phyloP scores from a whole-genome alignment of 2,113 vertebrate genomes.

The Tachysurus vachellii region DNA sequence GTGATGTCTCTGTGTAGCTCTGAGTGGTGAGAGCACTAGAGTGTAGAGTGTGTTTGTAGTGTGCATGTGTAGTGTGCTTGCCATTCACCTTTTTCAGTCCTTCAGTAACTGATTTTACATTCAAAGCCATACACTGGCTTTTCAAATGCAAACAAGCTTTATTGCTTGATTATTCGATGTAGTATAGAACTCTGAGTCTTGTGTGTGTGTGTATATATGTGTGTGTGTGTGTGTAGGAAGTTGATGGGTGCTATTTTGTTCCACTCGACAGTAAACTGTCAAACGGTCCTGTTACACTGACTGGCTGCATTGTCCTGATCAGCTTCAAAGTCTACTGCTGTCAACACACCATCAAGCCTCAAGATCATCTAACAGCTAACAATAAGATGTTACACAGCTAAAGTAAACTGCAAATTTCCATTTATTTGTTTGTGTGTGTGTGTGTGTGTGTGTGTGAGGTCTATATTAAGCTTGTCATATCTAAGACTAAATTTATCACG shows the following conservation, averaged over 20 bases:
- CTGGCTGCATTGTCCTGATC: slow-evolving; percentile 20
- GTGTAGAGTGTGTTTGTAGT: neutral
- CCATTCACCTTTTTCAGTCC: slow-evolving; percentile 1
- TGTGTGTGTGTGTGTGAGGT: neutral
- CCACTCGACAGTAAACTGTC: slow-evolving; percentile 35
- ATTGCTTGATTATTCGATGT: neutral
- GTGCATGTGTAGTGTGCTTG: neutral
- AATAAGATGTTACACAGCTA: neutral
- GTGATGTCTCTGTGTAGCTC: slow-evolving; percentile 26
- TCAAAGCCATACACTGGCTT: neutral
- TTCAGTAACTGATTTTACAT: neutral
- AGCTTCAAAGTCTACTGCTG: slow-evolving; percentile 26
- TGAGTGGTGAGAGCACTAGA: slow-evolving; percentile 30
- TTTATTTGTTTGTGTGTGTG: slow-evolving; percentile 14
- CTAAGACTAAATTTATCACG: slow-evolving; percentile 25
- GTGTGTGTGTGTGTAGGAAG: neutral
- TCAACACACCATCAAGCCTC: slow-evolving; percentile 13
- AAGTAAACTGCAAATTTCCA: neutral
- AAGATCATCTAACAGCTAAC: neutral
- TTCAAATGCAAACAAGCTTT: neutral
- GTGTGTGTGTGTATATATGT: slow-evolving; percentile 5
- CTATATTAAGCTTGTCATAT: slow-evolving; percentile 11
- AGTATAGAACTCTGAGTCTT: neutral
- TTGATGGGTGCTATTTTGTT: slow-evolving; percentile 10
- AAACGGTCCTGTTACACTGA: slow-evolving; percentile 23